A percentile compares a stretch with the other conserved stretches of the same genome.
Evolutionary conservation across 2,888 invertebrate genomes (phyloP).

Genomic region (Tenthredo scrophulariae): DNA sequence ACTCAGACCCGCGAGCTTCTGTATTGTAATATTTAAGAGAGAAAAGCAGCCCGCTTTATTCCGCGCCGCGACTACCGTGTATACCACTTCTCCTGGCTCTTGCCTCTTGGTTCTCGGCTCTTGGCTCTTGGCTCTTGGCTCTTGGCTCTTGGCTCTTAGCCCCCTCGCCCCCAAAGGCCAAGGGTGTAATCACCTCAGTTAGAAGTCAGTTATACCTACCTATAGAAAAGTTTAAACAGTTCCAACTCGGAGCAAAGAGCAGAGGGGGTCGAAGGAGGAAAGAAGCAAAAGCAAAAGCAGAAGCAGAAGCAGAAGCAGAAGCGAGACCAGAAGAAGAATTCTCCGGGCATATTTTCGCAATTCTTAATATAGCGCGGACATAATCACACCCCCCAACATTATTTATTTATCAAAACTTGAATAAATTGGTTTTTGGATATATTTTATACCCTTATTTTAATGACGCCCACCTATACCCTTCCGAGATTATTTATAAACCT

Average conservation of each 20-base stretch:
- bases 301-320: neutral
- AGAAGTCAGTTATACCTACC: slow-evolving; percentile 35
- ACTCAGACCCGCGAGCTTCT: neutral
- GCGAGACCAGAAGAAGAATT: neutral
- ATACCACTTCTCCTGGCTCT: slow-evolving; percentile 1
- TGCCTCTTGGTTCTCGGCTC: neutral
- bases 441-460: too few species aligned
- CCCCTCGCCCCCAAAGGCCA: slow-evolving; percentile 18
- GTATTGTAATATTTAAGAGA: slow-evolving; percentile 48
- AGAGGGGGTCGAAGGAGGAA: neutral
- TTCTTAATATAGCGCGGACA: neutral
- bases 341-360: neutral
- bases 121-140: neutral
- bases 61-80: neutral
- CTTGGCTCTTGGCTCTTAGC: neutral
- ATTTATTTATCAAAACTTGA: neutral
- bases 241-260: neutral
- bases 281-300: neutral
- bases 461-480: too few species aligned
- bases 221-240: slow-evolving; percentile 22
- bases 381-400: neutral
- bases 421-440: neutral
- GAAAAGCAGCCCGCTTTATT: slow-evolving; percentile 14
- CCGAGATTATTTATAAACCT: too few species aligned
- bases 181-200: slow-evolving; percentile 41